Evolutionary conservation across 2,113 vertebrate species (phyloP).

Genomic region (Pluvialis apricaria): DNA sequence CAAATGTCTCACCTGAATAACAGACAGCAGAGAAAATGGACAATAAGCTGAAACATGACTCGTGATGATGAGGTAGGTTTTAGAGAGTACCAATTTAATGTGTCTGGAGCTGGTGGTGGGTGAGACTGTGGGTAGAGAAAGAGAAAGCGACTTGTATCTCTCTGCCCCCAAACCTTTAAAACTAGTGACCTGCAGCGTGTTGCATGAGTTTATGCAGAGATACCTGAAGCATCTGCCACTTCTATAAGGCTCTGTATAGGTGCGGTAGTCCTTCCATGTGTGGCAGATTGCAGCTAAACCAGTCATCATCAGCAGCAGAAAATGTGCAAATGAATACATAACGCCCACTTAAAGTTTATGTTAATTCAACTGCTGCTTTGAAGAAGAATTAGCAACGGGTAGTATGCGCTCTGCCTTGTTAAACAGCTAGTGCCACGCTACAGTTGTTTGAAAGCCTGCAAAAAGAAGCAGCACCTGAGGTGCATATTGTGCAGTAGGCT

Average conservation of each 20-base stretch:
- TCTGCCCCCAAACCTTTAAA: not conserved
- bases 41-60: not conserved
- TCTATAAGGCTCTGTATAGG: not conserved
- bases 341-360: conserved; percentile 5
- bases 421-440: not conserved
- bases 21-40: not conserved
- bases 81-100: not conserved
- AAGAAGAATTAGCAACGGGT: conserved; percentile 21
- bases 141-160: not conserved
- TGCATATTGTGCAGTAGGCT: not conserved
- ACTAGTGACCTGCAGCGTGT: not conserved
- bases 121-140: not conserved
- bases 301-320: conserved; percentile 13
- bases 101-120: not conserved
- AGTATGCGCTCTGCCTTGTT: not conserved
- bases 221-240: not conserved
- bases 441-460: not conserved
- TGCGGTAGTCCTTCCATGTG: not conserved
- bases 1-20: not conserved
- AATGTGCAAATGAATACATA: conserved; percentile 46
- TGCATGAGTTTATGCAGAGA: not conserved
- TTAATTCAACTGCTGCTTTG: conserved; percentile 9
- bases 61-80: not conserved
- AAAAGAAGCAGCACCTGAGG: not conserved
- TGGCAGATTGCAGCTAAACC: not conserved